Conservation (phyloP, 2,888 invertebrate species). For the Drosophila nigricruria region DNA sequence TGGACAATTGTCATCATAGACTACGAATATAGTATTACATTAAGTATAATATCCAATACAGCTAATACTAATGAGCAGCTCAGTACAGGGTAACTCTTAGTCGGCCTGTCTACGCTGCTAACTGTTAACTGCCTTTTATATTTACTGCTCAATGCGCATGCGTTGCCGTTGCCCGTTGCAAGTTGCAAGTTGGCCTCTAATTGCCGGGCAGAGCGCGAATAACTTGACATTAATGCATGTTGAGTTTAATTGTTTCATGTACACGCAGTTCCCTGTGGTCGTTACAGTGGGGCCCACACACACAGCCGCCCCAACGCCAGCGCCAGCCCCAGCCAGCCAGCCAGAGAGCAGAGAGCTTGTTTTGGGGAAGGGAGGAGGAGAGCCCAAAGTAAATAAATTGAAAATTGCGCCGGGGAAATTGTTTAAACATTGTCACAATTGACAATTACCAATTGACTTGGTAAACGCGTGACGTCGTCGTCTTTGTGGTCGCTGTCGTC, state of each 20-base stretch:
- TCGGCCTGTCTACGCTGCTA: constrained; percentile 13
- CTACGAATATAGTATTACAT: no score
- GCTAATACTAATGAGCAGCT: not conserved
- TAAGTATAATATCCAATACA: not conserved
- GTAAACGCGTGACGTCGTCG: constrained; percentile 44
- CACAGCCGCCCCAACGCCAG: constrained; percentile 14
- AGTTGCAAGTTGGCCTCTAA: constrained; percentile 62
- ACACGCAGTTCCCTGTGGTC: constrained; percentile 70
- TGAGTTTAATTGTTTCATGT: constrained; percentile 78
- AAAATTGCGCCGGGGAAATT: constrained; percentile 55
- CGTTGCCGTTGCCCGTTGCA: constrained; percentile 35
- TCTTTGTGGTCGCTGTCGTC: constrained; percentile 44
- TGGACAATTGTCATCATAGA: no score
- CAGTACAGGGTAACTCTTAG: not conserved
- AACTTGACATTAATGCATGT: constrained; percentile 82
- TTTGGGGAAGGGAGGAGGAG: not conserved
- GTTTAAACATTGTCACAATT: constrained; percentile 71
- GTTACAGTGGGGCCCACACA: constrained; percentile 45
- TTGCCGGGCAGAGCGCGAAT: constrained; percentile 75
- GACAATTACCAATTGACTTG: constrained; percentile 55
- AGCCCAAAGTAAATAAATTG: constrained; percentile 49
- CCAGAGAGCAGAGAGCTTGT: no score
- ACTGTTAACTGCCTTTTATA: constrained; percentile 44
- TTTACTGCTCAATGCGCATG: constrained; percentile 70
- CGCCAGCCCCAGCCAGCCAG: not conserved